These are phyloP conservation scores for Dasyprocta punctata DNA, from an alignment of 2,113 vertebrate species.

Conservation along the genomic window DNA sequence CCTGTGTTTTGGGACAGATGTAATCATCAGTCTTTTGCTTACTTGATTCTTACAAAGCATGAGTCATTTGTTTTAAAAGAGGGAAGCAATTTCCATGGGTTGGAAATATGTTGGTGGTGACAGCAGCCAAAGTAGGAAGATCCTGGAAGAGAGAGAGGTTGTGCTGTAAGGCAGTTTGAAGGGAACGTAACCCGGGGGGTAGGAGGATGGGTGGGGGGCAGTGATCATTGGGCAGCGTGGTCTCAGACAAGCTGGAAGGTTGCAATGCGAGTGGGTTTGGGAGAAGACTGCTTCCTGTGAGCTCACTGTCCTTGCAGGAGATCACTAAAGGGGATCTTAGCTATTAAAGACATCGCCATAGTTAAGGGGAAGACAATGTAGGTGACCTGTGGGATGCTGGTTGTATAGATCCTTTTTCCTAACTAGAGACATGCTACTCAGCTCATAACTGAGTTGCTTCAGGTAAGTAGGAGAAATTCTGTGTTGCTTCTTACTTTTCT, in stretches of 20 bases:
- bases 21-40: background rate
- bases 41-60: background rate
- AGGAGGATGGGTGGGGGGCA: background rate
- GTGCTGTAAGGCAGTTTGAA: background rate
- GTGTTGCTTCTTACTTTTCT: background rate
- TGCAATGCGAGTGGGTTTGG: background rate
- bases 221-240: background rate
- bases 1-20: background rate
- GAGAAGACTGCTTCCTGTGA: background rate
- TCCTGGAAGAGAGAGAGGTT: background rate
- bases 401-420: background rate
- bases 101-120: background rate
- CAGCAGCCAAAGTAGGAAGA: background rate
- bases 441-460: background rate
- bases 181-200: background rate
- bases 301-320: background rate
- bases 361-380: background rate
- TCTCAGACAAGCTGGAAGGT: background rate
- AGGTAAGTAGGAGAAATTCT: background rate
- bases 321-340: background rate
- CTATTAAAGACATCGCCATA: background rate
- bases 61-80: background rate
- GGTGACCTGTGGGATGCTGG: background rate
- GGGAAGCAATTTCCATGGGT: background rate
- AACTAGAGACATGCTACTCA: background rate